Evolutionary conservation across 2,888 invertebrate genomes (phyloP).

Genomic region (Cantharis rufa): DNA sequence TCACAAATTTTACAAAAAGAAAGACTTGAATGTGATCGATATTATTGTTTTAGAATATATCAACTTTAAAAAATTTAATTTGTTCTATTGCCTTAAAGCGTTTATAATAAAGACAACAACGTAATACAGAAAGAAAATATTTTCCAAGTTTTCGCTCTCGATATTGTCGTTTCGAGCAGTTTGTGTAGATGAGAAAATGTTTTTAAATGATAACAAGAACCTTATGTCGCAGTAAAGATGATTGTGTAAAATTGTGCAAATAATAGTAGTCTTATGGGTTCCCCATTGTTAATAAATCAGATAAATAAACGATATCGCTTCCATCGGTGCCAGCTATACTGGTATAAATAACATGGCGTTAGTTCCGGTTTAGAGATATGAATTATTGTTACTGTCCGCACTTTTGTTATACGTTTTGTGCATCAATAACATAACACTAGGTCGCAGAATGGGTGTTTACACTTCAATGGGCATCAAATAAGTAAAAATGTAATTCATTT

Average conservation of each 20-base stretch:
- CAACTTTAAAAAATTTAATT: background rate
- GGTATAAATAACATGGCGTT: conserved; percentile 17
- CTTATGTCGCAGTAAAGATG: background rate
- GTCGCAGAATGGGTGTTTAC: conserved; percentile 5
- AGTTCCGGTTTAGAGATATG: conserved; percentile 19
- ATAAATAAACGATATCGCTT: conserved; percentile 17
- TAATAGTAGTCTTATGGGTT: conserved; percentile 5
- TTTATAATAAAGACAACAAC: background rate
- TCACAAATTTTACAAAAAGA: background rate
- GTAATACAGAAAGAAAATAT: background rate
- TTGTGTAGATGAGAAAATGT: background rate
- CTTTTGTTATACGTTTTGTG: conserved; percentile 13
- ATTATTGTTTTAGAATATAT: background rate
- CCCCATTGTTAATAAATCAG: conserved; percentile 21
- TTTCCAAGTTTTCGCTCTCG: background rate
- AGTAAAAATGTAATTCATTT: background rate
- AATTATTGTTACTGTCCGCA: conserved; percentile 15
- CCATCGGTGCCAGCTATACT: conserved; percentile 18
- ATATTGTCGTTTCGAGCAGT: background rate
- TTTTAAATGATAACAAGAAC: background rate
- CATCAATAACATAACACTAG: conserved; percentile 9
- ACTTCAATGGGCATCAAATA: conserved; percentile 6
- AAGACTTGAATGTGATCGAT: background rate
- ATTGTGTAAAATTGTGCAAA: background rate
- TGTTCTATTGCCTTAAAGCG: background rate